Evolutionary conservation across 2,113 vertebrate genomes (phyloP).

Genomic region (Lanius collurio): DNA sequence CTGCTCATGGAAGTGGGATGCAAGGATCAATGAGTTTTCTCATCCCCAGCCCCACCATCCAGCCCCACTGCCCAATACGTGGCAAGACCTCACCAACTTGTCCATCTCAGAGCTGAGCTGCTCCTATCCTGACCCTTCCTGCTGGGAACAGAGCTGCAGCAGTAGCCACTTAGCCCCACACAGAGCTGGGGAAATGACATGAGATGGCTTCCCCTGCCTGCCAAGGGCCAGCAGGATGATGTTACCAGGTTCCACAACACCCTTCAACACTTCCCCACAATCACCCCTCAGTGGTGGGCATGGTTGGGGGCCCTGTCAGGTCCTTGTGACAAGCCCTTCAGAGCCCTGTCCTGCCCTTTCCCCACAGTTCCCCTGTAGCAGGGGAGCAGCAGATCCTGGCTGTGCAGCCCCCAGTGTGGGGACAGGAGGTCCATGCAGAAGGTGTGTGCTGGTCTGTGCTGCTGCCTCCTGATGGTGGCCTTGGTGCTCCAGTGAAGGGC

Average conservation of each 20-base stretch:
- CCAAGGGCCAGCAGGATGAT: not conserved
- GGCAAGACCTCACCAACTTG: not conserved
- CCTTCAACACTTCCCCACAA: not conserved
- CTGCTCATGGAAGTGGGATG: not conserved
- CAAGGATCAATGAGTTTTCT: not conserved
- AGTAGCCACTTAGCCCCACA: not conserved
- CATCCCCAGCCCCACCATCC: not conserved
- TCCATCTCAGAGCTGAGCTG: not conserved
- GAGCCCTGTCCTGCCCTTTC: not conserved
- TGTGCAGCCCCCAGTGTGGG: not conserved
- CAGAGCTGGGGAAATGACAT: not conserved
- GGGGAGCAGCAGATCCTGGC: not conserved
- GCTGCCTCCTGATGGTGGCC: not conserved
- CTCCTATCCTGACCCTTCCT: not conserved
- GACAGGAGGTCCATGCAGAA: not conserved
- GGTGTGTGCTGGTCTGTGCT: not conserved
- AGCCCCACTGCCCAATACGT: fast-evolving
- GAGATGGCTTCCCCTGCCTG: not conserved
- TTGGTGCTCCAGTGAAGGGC: not conserved
- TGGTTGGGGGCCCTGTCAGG: not conserved
- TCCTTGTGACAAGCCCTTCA: not conserved
- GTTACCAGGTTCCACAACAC: not conserved
- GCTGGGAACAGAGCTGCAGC: not conserved
- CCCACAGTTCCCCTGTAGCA: not conserved
- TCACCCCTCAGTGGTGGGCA: not conserved